Evolutionary conservation across 2,888 invertebrate genomes (phyloP).

Genomic region (Orchestes rusci): DNA sequence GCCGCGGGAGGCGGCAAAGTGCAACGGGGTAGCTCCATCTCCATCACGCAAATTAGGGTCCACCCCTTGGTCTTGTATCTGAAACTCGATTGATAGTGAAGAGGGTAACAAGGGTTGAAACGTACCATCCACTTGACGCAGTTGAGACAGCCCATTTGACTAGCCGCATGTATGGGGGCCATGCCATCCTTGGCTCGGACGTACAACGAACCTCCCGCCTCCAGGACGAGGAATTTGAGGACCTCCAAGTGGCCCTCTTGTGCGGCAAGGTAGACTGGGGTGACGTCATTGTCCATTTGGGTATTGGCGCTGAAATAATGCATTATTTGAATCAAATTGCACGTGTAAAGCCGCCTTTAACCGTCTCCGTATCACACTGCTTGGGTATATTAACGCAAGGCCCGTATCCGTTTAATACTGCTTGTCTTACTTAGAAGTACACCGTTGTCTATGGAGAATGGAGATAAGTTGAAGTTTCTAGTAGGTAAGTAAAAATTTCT

Average conservation of each 20-base stretch:
- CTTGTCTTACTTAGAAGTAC: too few species aligned
- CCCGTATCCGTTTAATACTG: too few species aligned
- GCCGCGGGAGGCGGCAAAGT: constrained; percentile 82
- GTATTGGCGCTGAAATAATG: constrained; percentile 65
- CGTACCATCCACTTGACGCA: constrained; percentile 90
- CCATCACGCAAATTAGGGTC: constrained; percentile 81
- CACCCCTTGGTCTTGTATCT: constrained; percentile 77
- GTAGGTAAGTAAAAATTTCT: too few species aligned
- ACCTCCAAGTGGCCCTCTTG: constrained; percentile 85
- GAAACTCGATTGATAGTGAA: constrained; percentile 27
- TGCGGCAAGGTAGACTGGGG: constrained; percentile 81
- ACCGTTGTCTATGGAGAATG: too few species aligned
- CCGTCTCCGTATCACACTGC: too few species aligned
- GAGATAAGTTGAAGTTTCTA: too few species aligned
- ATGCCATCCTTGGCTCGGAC: constrained; percentile 83
- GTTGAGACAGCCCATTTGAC: constrained; percentile 80
- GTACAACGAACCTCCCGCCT: constrained; percentile 75
- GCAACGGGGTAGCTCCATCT: constrained; percentile 82
- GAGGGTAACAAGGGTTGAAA: too few species aligned
- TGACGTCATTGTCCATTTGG: constrained; percentile 89
- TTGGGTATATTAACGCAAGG: too few species aligned
- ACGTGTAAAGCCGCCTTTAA: too few species aligned
- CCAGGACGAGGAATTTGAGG: constrained; percentile 73
- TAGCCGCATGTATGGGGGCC: constrained; percentile 85
- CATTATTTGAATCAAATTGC: not conserved